Base-by-base conservation (phyloP, 2,797 vertebrate species). In the Nothura maculosa region DNA sequence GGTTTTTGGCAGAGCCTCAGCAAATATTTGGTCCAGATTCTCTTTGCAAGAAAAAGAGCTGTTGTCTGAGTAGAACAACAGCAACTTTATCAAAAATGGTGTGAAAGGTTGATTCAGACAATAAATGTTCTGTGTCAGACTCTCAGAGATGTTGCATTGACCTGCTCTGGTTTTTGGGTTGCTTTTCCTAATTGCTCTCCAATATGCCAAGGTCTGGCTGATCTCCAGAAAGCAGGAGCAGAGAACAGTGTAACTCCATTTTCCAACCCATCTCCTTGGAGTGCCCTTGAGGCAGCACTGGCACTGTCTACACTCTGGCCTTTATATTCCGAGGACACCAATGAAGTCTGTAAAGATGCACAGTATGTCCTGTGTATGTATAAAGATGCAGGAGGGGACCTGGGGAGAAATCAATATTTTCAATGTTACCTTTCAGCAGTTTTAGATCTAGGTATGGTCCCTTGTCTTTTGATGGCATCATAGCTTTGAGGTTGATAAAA, bases 81-180 rank as follows among this genome's bases (percentile, higher is more conserved):
- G 30, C 50, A 92, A 34, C 61, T 90, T 91, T 61, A 91, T 86
- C 17, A 90, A 91, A 92, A 81, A 42, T 6, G 3, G 52, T 91
- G 83, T 80, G 78, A 82, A 93, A 95, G 87, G 85, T 95, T 92
- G 94, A 93, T 92, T 91, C 78, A 84, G 81, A 68, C 15, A 0
- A 93, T 45, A 91, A 79, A 80, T 10, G 5, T 60, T 72, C 40
- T 30, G n/a, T 80, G 52, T 48, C 92, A 88, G 74, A 58, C 78
- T 91, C 85, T 82, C 85, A 77, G 83, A 32, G 45, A 52, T 45
- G 73, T 91, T 93, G 78, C 52, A 54, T 32, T 93, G 83, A 94
- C 89, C 70, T 45, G 63, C 40, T 81, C 67, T 74, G 86, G 87
- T 67, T 54, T 93, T 92, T 82, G 76, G 64, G 91, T 92, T 88